A percentile compares a stretch with the other conserved stretches of the same genome.
Conservation (phyloP, 2,888 invertebrate species). For the Phrixothrix hirtus region DNA sequence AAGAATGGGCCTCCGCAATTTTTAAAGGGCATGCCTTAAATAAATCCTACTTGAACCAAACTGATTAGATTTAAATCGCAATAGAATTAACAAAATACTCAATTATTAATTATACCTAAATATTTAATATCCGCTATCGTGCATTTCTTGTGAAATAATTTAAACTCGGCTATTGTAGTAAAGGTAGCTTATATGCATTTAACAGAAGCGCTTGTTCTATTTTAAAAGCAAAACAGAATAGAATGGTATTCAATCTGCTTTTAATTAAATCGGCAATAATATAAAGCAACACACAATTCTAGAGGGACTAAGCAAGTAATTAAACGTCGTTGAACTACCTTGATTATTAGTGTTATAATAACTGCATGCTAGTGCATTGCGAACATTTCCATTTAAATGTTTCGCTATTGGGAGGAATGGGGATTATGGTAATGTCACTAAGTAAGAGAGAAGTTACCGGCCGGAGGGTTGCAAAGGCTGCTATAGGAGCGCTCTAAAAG, state of each 20-base stretch:
- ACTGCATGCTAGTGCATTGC: constrained; percentile 38
- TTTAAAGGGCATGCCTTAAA: too few species aligned
- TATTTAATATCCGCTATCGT: too few species aligned
- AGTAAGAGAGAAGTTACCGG: constrained; percentile 42
- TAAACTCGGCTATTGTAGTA: too few species aligned
- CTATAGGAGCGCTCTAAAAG: constrained; percentile 40
- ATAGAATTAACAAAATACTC: too few species aligned
- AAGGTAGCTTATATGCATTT: too few species aligned
- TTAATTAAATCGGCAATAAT: constrained; percentile 15
- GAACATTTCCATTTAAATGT: constrained; percentile 47
- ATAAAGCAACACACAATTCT: constrained; percentile 8
- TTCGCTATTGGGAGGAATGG: constrained; percentile 25
- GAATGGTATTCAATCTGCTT: constrained; percentile 1
- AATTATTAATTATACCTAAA: too few species aligned
- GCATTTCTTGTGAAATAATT: too few species aligned
- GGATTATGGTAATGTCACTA: constrained; percentile 46
- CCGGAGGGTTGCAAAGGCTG: constrained; percentile 39
- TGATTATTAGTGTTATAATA: constrained; percentile 47
- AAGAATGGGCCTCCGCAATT: too few species aligned
- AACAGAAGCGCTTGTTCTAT: too few species aligned
- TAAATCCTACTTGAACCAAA: too few species aligned
- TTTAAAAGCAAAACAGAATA: not conserved
- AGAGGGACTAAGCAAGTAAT: constrained; percentile 39
- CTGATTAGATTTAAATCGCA: too few species aligned
- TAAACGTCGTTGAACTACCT: constrained; percentile 45